A percentile compares a stretch with the other conserved stretches of the same genome.
These are phyloP conservation scores for Leptopilina myrica DNA, from an alignment of 2,888 invertebrate species.

Conservation along the genomic window DNA sequence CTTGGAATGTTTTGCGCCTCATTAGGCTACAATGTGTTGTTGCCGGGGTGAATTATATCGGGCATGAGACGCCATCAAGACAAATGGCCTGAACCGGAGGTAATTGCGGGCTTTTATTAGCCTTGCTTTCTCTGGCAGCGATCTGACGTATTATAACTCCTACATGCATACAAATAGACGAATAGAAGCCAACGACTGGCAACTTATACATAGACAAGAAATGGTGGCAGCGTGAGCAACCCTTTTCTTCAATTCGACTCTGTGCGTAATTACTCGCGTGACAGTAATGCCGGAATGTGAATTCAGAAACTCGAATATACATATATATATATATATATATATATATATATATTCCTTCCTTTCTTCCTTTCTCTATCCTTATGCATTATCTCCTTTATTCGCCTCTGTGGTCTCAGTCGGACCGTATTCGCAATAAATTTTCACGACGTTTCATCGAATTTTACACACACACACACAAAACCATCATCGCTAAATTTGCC, in stretches of 20 bases:
- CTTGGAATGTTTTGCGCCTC: conserved; percentile 76
- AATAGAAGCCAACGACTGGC: conserved; percentile 52
- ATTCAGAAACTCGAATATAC: conserved; percentile 56
- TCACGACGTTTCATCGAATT: conserved; percentile 20
- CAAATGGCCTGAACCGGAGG: conserved; percentile 77
- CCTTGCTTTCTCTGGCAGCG: conserved; percentile 69
- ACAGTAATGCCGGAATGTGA: conserved; percentile 74
- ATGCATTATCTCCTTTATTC: conserved; percentile 51
- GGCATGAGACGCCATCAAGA: conserved; percentile 76
- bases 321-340: too few relatives aligned
- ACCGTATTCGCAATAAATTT: conserved; percentile 34
- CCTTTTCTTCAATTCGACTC: conserved; percentile 57
- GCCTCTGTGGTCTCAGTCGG: conserved; percentile 38
- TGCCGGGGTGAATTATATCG: conserved; percentile 76
- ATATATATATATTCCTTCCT: conserved; percentile 8
- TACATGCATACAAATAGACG: too few relatives aligned
- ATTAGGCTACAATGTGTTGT: conserved; percentile 77
- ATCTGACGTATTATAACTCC: conserved; percentile 55
- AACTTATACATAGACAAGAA: conserved; percentile 43
- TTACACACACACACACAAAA: conserved; percentile 7
- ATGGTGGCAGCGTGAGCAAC: conserved; percentile 55
- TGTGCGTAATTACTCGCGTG: conserved; percentile 74
- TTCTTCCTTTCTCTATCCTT: conserved; percentile 53
- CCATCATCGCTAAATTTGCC: conserved; percentile 26
- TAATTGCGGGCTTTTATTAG: conserved; percentile 77